Percentiles rank a stretch among this genome's conserved stretches.
phyloP scores from a whole-genome alignment of 2,113 vertebrate species.

The Lanius ludovicianus region DNA sequence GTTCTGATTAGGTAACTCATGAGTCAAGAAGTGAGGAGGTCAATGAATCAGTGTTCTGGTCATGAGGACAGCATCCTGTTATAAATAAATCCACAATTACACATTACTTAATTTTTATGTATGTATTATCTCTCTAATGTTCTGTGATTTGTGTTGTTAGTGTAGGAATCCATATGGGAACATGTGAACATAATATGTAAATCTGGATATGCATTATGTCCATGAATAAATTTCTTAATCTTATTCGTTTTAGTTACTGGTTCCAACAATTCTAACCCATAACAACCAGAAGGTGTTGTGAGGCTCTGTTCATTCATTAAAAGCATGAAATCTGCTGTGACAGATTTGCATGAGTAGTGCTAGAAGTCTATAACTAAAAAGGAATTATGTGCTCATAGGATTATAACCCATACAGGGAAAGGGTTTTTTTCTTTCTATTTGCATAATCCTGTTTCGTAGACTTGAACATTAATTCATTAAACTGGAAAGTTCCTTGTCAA shows the following conservation, averaged over 20 bases:
- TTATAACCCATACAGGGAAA: background rate
- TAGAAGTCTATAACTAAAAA: background rate
- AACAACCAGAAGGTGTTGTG: slow-evolving; percentile 19
- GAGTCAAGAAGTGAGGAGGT: background rate
- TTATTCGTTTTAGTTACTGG: background rate
- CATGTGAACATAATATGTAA: background rate
- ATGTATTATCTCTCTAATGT: background rate
- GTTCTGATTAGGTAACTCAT: background rate
- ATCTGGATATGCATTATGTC: background rate
- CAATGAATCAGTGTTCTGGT: background rate
- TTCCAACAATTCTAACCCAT: background rate
- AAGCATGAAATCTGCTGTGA: slow-evolving; percentile 32
- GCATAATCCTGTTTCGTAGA: background rate
- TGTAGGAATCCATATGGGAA: background rate
- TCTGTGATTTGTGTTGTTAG: background rate
- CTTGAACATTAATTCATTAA: background rate
- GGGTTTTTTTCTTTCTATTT: background rate
- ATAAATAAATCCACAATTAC: background rate
- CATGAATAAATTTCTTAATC: background rate
- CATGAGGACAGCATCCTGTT: background rate
- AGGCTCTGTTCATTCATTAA: slow-evolving; percentile 32
- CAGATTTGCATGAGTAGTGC: background rate
- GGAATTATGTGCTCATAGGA: background rate
- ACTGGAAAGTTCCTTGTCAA: background rate
- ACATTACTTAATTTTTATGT: background rate